A percentile compares a stretch with the other conserved stretches of the same genome.
phyloP scores from a whole-genome alignment of 2,888 invertebrate species.

The Abscondita cerata region DNA sequence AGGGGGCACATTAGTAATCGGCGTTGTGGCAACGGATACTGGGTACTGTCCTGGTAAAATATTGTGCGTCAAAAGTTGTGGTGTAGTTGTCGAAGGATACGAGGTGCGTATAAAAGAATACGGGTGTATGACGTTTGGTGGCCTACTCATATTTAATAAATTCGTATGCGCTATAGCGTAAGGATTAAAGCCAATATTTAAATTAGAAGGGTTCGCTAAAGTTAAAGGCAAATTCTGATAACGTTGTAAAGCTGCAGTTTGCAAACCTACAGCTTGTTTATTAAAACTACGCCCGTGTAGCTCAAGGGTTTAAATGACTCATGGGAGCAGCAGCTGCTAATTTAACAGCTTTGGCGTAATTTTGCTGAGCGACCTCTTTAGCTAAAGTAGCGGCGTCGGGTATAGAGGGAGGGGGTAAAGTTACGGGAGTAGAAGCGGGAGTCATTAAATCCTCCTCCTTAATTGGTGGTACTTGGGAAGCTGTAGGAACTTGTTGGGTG shows the following conservation, averaged over 20 bases:
- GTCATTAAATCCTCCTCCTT: constrained; percentile 36
- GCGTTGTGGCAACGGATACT: constrained; percentile 56
- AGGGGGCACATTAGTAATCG: constrained; percentile 51
- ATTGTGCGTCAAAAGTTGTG: constrained; percentile 60
- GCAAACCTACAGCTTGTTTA: constrained; percentile 63
- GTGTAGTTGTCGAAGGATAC: constrained; percentile 45
- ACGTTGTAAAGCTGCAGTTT: constrained; percentile 50
- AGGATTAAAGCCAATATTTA: constrained; percentile 49
- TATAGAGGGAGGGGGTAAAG: constrained; percentile 47
- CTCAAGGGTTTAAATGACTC: constrained; percentile 68
- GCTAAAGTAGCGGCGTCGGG: constrained; percentile 73
- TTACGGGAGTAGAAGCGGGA: constrained; percentile 40
- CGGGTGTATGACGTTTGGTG: constrained; percentile 58
- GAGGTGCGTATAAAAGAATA: constrained; percentile 59
- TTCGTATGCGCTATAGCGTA: constrained; percentile 51
- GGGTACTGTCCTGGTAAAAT: constrained; percentile 51
- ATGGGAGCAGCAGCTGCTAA: constrained; percentile 61
- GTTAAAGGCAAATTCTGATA: constrained; percentile 52
- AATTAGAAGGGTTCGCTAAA: constrained; percentile 48
- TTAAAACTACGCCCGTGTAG: constrained; percentile 76
- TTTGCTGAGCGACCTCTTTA: constrained; percentile 84
- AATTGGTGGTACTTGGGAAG: constrained; percentile 43
- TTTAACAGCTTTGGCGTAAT: constrained; percentile 78
- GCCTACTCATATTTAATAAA: constrained; percentile 51
- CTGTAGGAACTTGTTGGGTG: constrained; percentile 43